Conservation (phyloP, 2,888 invertebrate species). For the Drosophila pegasa region DNA sequence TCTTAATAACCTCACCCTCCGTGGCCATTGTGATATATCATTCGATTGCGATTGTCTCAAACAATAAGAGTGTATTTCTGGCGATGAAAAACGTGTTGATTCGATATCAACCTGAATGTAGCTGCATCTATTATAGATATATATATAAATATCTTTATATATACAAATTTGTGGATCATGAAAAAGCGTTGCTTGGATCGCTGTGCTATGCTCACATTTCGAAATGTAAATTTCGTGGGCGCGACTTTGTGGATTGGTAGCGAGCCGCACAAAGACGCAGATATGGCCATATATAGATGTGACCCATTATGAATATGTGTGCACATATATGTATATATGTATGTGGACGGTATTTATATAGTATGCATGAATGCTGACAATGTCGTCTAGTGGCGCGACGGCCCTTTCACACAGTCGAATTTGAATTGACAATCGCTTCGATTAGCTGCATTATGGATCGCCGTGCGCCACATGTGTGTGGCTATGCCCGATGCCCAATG, state of each 20-base stretch:
- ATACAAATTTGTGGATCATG: background rate
- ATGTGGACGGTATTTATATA: constrained; percentile 22
- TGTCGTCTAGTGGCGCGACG: constrained; percentile 19
- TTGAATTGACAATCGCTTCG: constrained; percentile 54
- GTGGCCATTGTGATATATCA: background rate
- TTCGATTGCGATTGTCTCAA: background rate
- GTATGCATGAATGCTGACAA: constrained; percentile 52
- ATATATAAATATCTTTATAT: background rate
- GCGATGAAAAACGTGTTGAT: background rate
- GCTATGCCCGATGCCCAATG: constrained; percentile 14
- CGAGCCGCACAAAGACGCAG: constrained; percentile 14
- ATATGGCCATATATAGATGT: constrained; percentile 1
- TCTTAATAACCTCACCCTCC: no score
- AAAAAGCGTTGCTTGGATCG: constrained; percentile 9
- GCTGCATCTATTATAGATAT: background rate
- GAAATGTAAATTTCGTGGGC: constrained; percentile 61
- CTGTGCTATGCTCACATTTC: constrained; percentile 36
- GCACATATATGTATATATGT: background rate
- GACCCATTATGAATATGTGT: constrained; percentile 17
- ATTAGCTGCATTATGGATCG: constrained; percentile 65
- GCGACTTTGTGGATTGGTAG: constrained; percentile 58
- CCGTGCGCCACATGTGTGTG: constrained; percentile 7
- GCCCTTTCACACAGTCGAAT: constrained; percentile 63
- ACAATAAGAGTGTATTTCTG: constrained; percentile 1
- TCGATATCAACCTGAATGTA: background rate